Conservation (phyloP, 2,113 vertebrate species). For the Lophius piscatorius region DNA sequence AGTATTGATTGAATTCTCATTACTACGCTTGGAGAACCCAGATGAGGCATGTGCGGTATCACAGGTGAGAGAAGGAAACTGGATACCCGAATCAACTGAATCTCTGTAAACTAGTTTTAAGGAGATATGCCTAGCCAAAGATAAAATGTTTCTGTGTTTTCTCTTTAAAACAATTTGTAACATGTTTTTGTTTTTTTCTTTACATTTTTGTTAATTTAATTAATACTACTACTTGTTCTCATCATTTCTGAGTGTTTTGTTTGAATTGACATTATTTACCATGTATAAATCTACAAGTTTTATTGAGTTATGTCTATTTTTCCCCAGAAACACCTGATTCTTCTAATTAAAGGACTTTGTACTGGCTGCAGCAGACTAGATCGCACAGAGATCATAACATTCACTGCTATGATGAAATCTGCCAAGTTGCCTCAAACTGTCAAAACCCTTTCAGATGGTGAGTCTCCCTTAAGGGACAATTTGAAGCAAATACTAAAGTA, state of each 20-base stretch:
- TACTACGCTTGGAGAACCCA: conserved; percentile 95
- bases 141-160: not conserved
- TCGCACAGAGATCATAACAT: conserved; percentile 97
- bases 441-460: conserved; percentile 97
- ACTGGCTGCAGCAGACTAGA: conserved; percentile 96
- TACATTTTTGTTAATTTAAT: not conserved
- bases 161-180: not conserved
- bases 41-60: conserved; percentile 98
- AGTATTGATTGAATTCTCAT: conserved; percentile 96
- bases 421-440: conserved; percentile 97
- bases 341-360: conserved; percentile 97
- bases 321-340: conserved; percentile 95
- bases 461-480: conserved; percentile 15
- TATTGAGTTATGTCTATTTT: not conserved
- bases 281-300: not conserved
- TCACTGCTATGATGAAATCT: conserved; percentile 99
- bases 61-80: conserved; percentile 82
- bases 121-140: not conserved
- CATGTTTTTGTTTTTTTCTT: not conserved
- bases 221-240: not conserved
- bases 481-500: not conserved
- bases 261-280: not conserved
- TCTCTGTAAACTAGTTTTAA: not conserved
- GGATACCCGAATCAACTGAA: too few species aligned
- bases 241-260: not conserved